A percentile compares a stretch with the other conserved stretches of the same genome.
Evolutionary conservation across 1,140 invertebrate genomes (phyloP).

Genomic region (Gyrodactylus salaris): DNA sequence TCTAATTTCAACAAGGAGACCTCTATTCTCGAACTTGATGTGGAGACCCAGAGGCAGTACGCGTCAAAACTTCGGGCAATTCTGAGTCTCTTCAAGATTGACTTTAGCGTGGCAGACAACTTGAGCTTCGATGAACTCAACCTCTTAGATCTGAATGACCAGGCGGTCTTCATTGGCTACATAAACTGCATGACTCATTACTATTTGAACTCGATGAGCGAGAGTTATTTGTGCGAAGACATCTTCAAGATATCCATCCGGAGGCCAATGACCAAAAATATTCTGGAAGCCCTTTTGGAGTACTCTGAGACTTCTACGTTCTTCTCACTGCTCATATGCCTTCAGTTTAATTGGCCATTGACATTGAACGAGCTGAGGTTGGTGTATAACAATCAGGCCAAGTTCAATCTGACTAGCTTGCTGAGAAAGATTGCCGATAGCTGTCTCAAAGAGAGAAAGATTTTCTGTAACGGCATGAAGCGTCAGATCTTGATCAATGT

Average conservation of each 20-base stretch:
- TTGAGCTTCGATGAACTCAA: neutral
- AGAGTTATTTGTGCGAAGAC: too few species aligned
- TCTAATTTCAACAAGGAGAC: too few species aligned
- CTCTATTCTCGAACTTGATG: too few species aligned
- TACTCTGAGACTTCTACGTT: neutral
- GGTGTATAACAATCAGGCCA: neutral
- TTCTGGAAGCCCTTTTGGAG: neutral
- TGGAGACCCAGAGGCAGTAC: too few species aligned
- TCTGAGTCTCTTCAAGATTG: neutral
- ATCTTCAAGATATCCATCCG: neutral
- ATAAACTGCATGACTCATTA: neutral
- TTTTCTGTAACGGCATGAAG: neutral
- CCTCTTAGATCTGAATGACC: neutral
- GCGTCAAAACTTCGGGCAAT: neutral
- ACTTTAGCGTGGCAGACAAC: neutral
- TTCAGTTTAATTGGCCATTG: neutral
- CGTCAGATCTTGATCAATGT: neutral
- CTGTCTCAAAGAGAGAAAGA: neutral
- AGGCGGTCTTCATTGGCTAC: neutral
- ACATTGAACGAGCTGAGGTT: neutral
- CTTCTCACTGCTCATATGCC: neutral
- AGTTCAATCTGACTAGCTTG: neutral
- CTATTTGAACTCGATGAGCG: neutral
- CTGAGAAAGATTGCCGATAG: neutral
- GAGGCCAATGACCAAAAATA: neutral